Percentiles rank a stretch among this genome's conserved stretches.
These are phyloP conservation scores for Chelon auratus DNA, from an alignment of 2,797 vertebrate species.

Conservation along the genomic window DNA sequence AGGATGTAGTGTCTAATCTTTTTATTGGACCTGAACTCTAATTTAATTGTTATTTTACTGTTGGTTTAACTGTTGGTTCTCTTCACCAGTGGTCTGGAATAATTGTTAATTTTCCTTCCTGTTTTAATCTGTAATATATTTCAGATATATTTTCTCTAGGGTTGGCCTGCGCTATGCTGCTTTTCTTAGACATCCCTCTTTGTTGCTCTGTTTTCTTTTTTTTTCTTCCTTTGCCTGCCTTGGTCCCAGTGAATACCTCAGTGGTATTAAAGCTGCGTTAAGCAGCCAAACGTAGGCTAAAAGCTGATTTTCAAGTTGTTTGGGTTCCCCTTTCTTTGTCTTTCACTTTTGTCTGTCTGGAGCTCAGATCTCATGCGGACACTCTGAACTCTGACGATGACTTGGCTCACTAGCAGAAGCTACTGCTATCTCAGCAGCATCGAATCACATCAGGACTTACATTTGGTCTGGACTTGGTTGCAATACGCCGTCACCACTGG, in stretches of 20 bases:
- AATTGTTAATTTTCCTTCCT: constrained; percentile 48
- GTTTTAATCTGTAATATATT: constrained; percentile 77
- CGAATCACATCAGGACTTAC: constrained; percentile 32
- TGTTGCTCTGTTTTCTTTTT: constrained; percentile 13
- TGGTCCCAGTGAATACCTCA: constrained; percentile 56
- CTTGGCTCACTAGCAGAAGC: constrained; percentile 21
- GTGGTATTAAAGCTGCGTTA: constrained; percentile 53
- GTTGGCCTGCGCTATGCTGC: constrained; percentile 62
- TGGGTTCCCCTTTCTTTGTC: constrained; percentile 29
- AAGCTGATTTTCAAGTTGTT: constrained; percentile 36
- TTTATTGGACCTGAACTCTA: constrained; percentile 73
- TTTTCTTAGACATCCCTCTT: constrained; percentile 54
- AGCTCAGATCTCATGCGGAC: constrained; percentile 19
- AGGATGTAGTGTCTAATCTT: constrained; percentile 72
- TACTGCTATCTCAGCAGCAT: constrained; percentile 23
- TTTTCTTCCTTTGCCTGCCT: constrained; percentile 43
- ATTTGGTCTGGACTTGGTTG: constrained; percentile 33
- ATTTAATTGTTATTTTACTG: constrained; percentile 79
- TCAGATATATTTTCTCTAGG: constrained; percentile 67
- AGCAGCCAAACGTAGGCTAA: constrained; percentile 39
- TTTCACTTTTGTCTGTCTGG: constrained; percentile 33
- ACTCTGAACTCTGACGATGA: constrained; percentile 36
- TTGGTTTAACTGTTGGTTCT: constrained; percentile 68
- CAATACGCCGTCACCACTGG: constrained; percentile 21
- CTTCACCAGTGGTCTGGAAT: constrained; percentile 46